These are phyloP conservation scores for Epirrhoe tristata DNA, from an alignment of 2,888 invertebrate species.

Conservation along the genomic window DNA sequence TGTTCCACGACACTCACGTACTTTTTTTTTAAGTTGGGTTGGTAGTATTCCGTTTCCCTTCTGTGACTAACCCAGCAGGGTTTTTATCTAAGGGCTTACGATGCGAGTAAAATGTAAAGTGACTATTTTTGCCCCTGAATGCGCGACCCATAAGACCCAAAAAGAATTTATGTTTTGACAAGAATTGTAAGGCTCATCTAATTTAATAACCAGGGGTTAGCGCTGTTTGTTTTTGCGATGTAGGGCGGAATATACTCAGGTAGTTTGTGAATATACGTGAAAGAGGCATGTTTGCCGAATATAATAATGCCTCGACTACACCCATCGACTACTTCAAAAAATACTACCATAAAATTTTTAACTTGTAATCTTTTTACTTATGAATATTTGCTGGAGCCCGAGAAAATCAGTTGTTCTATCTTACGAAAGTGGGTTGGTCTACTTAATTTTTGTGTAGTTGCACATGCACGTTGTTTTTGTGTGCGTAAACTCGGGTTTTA, in stretches of 20 bases:
- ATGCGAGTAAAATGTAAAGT: conserved; percentile 68
- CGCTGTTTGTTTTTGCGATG: conserved; percentile 32
- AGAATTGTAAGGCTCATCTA: conserved; percentile 43
- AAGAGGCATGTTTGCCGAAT: background rate
- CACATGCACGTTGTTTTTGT: background rate
- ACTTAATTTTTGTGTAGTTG: no score
- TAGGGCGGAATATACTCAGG: background rate
- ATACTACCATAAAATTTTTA: no score
- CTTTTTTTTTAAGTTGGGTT: conserved; percentile 22
- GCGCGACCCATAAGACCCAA: conserved; percentile 45
- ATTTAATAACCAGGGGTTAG: conserved; percentile 40
- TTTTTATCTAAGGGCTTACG: conserved; percentile 69
- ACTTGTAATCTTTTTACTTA: no score
- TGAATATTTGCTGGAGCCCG: no score
- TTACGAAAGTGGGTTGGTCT: no score
- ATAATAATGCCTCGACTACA: no score
- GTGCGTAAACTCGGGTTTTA: no score
- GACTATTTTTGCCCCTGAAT: conserved; percentile 59
- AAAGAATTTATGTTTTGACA: conserved; percentile 45
- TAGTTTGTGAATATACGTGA: background rate
- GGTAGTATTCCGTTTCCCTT: conserved; percentile 52
- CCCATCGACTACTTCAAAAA: no score
- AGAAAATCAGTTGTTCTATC: no score
- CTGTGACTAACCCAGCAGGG: conserved; percentile 53
- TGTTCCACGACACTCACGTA: no score